These are phyloP conservation scores for Syrista parreyssii DNA, from an alignment of 2,888 invertebrate genomes.

Conservation along the genomic window DNA sequence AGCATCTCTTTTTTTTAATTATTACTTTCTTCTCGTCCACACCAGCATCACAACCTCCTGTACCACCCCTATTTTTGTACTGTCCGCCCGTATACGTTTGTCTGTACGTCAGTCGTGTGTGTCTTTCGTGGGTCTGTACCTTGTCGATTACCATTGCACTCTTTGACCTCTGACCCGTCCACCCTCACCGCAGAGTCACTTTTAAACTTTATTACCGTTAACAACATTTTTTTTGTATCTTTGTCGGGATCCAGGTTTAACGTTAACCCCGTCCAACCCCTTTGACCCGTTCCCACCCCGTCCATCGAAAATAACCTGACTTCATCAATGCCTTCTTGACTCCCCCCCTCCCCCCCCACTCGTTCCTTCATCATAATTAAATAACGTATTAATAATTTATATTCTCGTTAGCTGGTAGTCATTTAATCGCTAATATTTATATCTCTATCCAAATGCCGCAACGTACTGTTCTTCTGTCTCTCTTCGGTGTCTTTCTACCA, in stretches of 20 bases:
- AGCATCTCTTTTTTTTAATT: conserved; percentile 17
- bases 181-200: background rate
- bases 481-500: conserved; percentile 11
- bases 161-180: background rate
- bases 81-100: background rate
- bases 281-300: background rate
- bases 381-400: conserved; percentile 44
- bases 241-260: background rate
- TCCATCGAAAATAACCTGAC: background rate
- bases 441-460: conserved; percentile 40
- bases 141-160: background rate
- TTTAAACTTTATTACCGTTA: background rate
- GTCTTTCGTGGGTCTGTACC: background rate
- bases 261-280: background rate
- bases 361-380: conserved; percentile 25
- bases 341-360: background rate
- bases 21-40: conserved; percentile 10
- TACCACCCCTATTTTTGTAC: background rate
- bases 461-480: conserved; percentile 23
- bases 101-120: background rate
- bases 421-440: conserved; percentile 47
- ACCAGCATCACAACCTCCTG: background rate
- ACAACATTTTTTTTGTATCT: background rate
- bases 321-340: background rate
- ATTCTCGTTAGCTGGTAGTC: conserved; percentile 51